These are phyloP conservation scores for Anguilla obscura DNA, from an alignment of 2,797 vertebrate genomes.

Conservation along the genomic window DNA sequence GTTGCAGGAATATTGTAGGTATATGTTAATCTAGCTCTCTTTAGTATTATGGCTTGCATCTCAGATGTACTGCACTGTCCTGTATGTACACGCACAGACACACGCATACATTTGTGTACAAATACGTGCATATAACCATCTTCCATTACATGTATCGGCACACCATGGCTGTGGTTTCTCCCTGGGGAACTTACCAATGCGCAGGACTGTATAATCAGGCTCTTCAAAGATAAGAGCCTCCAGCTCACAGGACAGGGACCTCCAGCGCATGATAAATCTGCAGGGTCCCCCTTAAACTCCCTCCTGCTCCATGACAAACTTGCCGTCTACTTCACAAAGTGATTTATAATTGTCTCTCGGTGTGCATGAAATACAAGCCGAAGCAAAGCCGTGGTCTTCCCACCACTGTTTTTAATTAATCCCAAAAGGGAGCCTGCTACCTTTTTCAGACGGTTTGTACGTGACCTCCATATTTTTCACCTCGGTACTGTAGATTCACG, in stretches of 20 bases:
- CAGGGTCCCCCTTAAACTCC: neutral
- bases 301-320: neutral
- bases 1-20: neutral
- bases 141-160: neutral
- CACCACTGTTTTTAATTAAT: slow-evolving; percentile 16
- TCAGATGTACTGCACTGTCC: no score
- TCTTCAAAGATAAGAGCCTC: slow-evolving; percentile 6
- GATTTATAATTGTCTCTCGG: slow-evolving; percentile 14
- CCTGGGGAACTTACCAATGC: neutral
- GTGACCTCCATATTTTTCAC: neutral
- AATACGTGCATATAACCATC: neutral
- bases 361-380: neutral
- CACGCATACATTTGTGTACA: neutral
- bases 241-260: neutral
- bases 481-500: neutral
- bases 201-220: neutral
- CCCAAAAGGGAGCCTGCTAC: slow-evolving; percentile 6
- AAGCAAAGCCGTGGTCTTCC: neutral
- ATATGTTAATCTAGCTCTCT: no score
- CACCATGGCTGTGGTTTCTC: neutral
- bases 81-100: neutral
- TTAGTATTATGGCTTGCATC: no score
- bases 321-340: slow-evolving; percentile 4
- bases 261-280: slow-evolving; percentile 6
- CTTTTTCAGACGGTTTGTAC: neutral